Percentiles rank a stretch among this genome's conserved stretches.
Conservation (phyloP, 1,140 invertebrate genomes). For the Drosophila tsacasi region DNA sequence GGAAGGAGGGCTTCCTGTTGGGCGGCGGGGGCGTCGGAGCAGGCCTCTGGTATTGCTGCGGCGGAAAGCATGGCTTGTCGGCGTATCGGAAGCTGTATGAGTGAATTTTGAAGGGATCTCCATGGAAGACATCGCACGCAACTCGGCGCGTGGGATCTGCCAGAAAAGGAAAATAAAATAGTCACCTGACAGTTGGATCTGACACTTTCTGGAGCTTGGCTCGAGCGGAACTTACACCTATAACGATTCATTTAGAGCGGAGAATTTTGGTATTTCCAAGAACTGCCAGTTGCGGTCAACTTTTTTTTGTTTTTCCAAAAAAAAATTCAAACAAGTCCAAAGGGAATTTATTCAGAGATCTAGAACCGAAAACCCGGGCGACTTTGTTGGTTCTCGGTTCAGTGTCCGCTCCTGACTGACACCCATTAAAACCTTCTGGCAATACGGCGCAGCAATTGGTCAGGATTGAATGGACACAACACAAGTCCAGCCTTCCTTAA, state of each 20-base stretch:
- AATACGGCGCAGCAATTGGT: constrained; percentile 42
- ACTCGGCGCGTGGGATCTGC: constrained; percentile 41
- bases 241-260: constrained; percentile 51
- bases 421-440: constrained; percentile 59
- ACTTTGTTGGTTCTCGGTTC: constrained; percentile 38
- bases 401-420: constrained; percentile 6
- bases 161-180: background rate
- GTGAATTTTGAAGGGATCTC: constrained; percentile 80
- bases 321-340: constrained; percentile 32
- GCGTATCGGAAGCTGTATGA: constrained; percentile 81
- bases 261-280: constrained; percentile 54
- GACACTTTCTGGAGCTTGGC: background rate
- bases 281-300: constrained; percentile 10
- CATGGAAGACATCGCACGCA: constrained; percentile 59
- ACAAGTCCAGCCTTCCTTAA: constrained; percentile 66
- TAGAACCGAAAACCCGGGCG: constrained; percentile 40
- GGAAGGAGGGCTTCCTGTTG: constrained; percentile 32
- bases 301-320: constrained; percentile 23
- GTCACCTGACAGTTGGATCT: constrained; percentile 20
- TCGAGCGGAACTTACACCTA: constrained; percentile 41
- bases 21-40: constrained; percentile 5
- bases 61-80: constrained; percentile 55
- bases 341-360: constrained; percentile 32
- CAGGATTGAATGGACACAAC: constrained; percentile 15
- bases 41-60: constrained; percentile 50